Conservation (phyloP, 2,113 vertebrate species). For the Cheirogaleus medius region DNA sequence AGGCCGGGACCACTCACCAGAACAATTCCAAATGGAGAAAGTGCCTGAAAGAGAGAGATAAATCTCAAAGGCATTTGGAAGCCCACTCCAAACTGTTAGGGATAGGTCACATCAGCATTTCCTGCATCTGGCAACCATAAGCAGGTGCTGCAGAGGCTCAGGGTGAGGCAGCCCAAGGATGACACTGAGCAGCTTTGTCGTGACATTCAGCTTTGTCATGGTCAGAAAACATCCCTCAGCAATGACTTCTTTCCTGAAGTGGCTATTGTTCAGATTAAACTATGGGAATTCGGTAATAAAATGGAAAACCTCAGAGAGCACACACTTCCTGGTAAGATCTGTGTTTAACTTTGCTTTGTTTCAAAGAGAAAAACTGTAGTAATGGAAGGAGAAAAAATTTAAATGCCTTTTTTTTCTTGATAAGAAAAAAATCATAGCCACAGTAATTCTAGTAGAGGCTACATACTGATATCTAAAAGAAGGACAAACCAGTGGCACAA, state of each 20-base stretch:
- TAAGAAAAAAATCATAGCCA: constrained; percentile 42
- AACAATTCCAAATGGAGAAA: background rate
- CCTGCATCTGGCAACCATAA: constrained; percentile 54
- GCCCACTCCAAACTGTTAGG: background rate
- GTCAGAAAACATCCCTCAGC: background rate
- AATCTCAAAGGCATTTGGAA: background rate
- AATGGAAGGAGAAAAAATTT: constrained; percentile 38
- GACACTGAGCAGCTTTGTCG: background rate
- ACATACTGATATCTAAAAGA: constrained; percentile 27
- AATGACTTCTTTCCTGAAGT: constrained; percentile 9
- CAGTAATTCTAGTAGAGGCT: background rate
- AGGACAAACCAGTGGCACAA: background rate
- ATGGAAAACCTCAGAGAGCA: background rate
- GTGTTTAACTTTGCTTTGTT: constrained; percentile 17
- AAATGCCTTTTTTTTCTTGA: background rate
- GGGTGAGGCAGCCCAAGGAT: constrained; percentile 53
- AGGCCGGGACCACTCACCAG: background rate
- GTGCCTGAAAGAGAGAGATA: background rate
- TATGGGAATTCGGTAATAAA: constrained; percentile 15
- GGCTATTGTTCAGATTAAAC: constrained; percentile 17
- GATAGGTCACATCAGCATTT: constrained; percentile 57
- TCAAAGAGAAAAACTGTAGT: constrained; percentile 31
- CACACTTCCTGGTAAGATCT: background rate
- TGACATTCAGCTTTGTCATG: background rate
- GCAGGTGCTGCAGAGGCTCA: constrained; percentile 70